Conservation (phyloP, 2,888 invertebrate genomes). For the Cosmia pyralina region DNA sequence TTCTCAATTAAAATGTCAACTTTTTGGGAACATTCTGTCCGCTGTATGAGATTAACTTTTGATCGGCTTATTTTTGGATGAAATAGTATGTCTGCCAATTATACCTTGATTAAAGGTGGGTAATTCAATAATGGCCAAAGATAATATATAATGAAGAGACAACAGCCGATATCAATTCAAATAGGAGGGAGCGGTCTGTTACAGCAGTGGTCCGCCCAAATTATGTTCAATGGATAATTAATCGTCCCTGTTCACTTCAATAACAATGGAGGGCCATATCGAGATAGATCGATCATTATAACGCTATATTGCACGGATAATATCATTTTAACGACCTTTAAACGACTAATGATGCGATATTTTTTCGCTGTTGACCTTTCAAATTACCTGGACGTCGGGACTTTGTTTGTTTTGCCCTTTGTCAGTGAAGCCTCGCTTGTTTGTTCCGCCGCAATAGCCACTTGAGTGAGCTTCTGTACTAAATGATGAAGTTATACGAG, state of each 20-base stretch:
- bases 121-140: constrained; percentile 44
- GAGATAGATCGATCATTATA: constrained; percentile 79
- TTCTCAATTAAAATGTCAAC: constrained; percentile 32
- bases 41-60: background rate
- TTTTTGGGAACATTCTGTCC: background rate
- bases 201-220: constrained; percentile 85
- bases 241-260: constrained; percentile 85
- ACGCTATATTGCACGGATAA: constrained; percentile 71
- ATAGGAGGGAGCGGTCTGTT: constrained; percentile 77
- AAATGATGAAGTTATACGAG: constrained; percentile 23
- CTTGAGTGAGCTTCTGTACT: constrained; percentile 19
- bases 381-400: constrained; percentile 55
- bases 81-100: background rate
- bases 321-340: constrained; percentile 65
- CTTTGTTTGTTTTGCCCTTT: constrained; percentile 58
- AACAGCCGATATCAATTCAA: constrained; percentile 78
- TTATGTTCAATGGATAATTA: constrained; percentile 90
- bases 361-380: constrained; percentile 61
- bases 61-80: background rate
- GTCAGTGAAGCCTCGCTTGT: constrained; percentile 44
- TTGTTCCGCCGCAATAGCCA: constrained; percentile 32
- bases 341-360: constrained; percentile 61
- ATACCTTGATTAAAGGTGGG: constrained; percentile 1
- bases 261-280: constrained; percentile 83
- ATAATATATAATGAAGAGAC: constrained; percentile 67